Percentiles rank a stretch among this genome's conserved stretches.
Conservation (phyloP, 2,113 vertebrate genomes). For the Pomatorhinus ruficollis region DNA sequence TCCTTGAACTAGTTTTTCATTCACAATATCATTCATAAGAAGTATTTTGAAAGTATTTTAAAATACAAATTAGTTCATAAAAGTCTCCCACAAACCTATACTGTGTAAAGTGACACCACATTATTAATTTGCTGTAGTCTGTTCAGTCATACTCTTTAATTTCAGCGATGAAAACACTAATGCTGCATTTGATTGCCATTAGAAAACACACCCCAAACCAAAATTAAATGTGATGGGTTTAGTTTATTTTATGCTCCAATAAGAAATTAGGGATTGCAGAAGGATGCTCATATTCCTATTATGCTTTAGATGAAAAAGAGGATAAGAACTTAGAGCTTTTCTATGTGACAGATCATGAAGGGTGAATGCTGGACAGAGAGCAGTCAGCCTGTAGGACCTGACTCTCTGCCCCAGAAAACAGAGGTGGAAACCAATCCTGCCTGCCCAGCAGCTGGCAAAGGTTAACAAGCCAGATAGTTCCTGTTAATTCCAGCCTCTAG, state of each 20-base stretch:
- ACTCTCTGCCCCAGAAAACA: neutral
- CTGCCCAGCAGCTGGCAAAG: neutral
- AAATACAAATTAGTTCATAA: neutral
- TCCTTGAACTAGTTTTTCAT: neutral
- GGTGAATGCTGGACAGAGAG: neutral
- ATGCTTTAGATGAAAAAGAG: neutral
- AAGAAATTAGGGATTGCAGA: neutral
- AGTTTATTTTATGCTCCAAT: neutral
- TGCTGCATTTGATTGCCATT: neutral
- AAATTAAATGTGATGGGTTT: neutral
- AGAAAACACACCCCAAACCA: neutral
- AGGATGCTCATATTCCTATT: neutral
- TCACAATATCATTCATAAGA: neutral
- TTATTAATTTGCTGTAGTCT: neutral
- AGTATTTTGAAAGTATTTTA: neutral
- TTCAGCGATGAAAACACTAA: neutral
- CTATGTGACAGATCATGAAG: accelerated
- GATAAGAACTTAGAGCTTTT: neutral
- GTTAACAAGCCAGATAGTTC: neutral
- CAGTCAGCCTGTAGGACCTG: neutral
- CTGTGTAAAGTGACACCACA: neutral
- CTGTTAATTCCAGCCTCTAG: neutral
- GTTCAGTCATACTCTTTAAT: neutral
- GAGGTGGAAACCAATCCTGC: neutral
- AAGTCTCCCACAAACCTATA: neutral